Evolutionary conservation across 2,797 vertebrate genomes (phyloP).

Genomic region (Mus minutoides): DNA sequence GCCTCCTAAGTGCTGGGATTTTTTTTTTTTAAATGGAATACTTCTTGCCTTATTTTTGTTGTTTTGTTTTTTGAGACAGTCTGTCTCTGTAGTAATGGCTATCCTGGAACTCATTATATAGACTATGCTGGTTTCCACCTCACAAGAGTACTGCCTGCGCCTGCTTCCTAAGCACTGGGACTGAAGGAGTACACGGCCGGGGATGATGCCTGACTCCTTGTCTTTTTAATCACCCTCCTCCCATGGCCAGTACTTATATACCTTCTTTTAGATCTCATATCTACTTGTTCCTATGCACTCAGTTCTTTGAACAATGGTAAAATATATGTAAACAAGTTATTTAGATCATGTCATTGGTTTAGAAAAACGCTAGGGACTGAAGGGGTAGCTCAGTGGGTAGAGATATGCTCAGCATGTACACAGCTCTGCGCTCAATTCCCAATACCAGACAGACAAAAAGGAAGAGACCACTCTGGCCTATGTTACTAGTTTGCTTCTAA

Average conservation of each 20-base stretch:
- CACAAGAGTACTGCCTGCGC: neutral
- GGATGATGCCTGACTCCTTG: neutral
- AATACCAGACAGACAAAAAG: neutral
- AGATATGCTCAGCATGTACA: neutral
- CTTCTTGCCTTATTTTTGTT: neutral
- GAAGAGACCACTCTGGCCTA: neutral
- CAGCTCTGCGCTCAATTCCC: neutral
- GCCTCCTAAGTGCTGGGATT: no score
- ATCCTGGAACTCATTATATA: neutral
- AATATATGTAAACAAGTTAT: slow-evolving; percentile 47
- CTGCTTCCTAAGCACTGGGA: neutral
- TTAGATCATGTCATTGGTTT: slow-evolving; percentile 35
- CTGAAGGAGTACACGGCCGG: neutral
- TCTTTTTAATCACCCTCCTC: slow-evolving; percentile 25
- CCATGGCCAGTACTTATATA: neutral
- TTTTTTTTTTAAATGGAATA: neutral
- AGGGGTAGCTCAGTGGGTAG: neutral
- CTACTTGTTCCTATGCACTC: neutral
- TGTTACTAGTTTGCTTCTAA: neutral
- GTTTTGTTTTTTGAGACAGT: neutral
- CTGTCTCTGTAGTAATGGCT: neutral
- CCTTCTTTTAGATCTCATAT: slow-evolving; percentile 49
- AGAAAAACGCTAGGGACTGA: neutral
- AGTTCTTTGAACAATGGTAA: neutral
- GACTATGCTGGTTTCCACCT: neutral